Percentiles rank a stretch among this genome's conserved stretches.
Evolutionary conservation across 30 jellyfish, hydroid and myxozoan genomes (phyloP).

Genomic region (Hydra vulgaris): DNA sequence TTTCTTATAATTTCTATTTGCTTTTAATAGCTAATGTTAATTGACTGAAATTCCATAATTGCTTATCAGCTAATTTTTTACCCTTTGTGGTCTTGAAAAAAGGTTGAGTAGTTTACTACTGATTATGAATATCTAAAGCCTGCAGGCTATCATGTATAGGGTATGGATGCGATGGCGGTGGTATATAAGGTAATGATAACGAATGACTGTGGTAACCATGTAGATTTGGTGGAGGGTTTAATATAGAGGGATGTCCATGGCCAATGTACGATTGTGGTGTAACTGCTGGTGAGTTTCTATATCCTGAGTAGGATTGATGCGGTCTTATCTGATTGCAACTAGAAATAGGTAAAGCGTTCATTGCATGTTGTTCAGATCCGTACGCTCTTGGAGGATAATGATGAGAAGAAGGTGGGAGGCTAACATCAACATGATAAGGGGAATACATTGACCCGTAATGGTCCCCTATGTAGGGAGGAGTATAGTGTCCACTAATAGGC

Average conservation of each 20-base stretch:
- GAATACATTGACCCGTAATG: slow-evolving; percentile 57
- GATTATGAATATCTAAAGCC: slow-evolving; percentile 29
- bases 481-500: slow-evolving; percentile 52
- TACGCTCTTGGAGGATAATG: slow-evolving; percentile 47
- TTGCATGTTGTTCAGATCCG: slow-evolving; percentile 40
- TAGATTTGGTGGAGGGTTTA: slow-evolving; percentile 17
- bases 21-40: not conserved
- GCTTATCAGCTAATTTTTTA: not conserved
- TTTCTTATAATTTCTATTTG: no score
- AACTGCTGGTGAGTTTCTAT: slow-evolving; percentile 27
- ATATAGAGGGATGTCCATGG: slow-evolving; percentile 30
- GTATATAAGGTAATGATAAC: slow-evolving; percentile 1
- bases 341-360: slow-evolving; percentile 15
- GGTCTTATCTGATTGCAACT: slow-evolving; percentile 35
- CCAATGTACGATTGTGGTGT: slow-evolving; percentile 37
- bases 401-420: slow-evolving; percentile 40
- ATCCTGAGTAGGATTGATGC: slow-evolving; percentile 21
- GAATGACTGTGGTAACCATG: slow-evolving; percentile 39
- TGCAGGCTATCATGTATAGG: slow-evolving; percentile 19
- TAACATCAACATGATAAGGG: slow-evolving; percentile 47
- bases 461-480: slow-evolving; percentile 42
- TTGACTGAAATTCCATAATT: not conserved
- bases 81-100: no score
- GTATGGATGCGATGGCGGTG: slow-evolving; percentile 33
- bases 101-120: not conserved